These are phyloP conservation scores for Carabus problematicus DNA, from an alignment of 2,888 invertebrate genomes.

Conservation along the genomic window DNA sequence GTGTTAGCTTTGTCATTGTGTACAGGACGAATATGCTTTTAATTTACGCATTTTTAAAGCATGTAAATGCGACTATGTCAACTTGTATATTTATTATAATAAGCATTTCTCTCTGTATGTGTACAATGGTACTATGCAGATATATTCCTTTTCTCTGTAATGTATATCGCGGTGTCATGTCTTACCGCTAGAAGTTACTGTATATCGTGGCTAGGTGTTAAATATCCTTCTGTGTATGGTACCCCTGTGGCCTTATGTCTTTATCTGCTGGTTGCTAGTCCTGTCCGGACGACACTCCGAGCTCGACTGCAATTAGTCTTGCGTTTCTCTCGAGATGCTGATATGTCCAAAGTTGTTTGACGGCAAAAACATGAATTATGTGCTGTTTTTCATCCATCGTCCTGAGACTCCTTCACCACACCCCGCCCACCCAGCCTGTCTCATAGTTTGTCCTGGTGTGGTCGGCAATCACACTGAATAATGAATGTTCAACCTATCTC, in stretches of 20 bases:
- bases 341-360: constrained; percentile 29
- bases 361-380: constrained; percentile 40
- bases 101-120: too few relatives aligned
- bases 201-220: not conserved
- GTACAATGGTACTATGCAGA: too few relatives aligned
- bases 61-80: too few relatives aligned
- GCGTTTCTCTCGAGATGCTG: constrained; percentile 20
- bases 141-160: too few relatives aligned
- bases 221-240: not conserved
- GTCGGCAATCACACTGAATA: constrained; percentile 11
- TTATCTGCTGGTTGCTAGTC: not conserved
- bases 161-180: too few relatives aligned
- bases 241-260: not conserved
- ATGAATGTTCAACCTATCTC: not conserved
- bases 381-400: constrained; percentile 23
- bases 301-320: constrained; percentile 15
- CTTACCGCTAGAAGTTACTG: too few relatives aligned
- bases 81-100: too few relatives aligned
- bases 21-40: too few relatives aligned
- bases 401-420: not conserved
- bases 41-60: too few relatives aligned
- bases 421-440: not conserved
- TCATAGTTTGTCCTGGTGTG: constrained; percentile 1
- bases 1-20: too few relatives aligned
- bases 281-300: not conserved